Evolutionary conservation across 1,140 invertebrate genomes (phyloP).

Genomic region (Heliconius nattereri): DNA sequence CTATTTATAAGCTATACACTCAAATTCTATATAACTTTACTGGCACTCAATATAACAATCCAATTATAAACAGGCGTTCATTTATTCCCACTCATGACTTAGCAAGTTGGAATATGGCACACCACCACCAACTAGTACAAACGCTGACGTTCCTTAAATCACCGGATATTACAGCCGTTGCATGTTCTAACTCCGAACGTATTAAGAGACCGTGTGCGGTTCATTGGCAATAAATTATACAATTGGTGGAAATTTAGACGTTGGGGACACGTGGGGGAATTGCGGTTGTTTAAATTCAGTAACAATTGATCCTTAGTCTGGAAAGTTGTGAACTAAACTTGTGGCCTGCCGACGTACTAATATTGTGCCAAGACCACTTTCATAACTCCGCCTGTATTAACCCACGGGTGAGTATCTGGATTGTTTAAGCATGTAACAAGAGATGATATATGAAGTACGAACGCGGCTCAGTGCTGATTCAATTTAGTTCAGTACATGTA

Average conservation of each 20-base stretch:
- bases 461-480: slow-evolving; percentile 33
- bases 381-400: slow-evolving; percentile 46
- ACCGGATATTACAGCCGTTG: slow-evolving; percentile 35
- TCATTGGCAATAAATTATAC: slow-evolving; percentile 48
- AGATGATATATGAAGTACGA: slow-evolving; percentile 35
- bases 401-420: slow-evolving; percentile 40
- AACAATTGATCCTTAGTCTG: slow-evolving; percentile 61
- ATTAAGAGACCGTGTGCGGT: slow-evolving; percentile 45
- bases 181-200: slow-evolving; percentile 29
- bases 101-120: slow-evolving; percentile 4
- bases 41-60: neutral
- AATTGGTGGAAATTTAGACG: slow-evolving; percentile 49
- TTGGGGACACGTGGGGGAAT: slow-evolving; percentile 40
- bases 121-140: slow-evolving; percentile 1
- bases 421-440: slow-evolving; percentile 37
- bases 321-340: slow-evolving; percentile 64
- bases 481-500: slow-evolving; percentile 25
- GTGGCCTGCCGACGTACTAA: slow-evolving; percentile 57
- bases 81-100: slow-evolving; percentile 5
- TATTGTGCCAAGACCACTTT: slow-evolving; percentile 56
- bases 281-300: slow-evolving; percentile 50
- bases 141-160: slow-evolving; percentile 37
- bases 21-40: neutral
- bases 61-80: slow-evolving; percentile 2
- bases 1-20: neutral